These are phyloP conservation scores for Erebia aethiops DNA, from an alignment of 2,888 invertebrate genomes.

Conservation along the genomic window DNA sequence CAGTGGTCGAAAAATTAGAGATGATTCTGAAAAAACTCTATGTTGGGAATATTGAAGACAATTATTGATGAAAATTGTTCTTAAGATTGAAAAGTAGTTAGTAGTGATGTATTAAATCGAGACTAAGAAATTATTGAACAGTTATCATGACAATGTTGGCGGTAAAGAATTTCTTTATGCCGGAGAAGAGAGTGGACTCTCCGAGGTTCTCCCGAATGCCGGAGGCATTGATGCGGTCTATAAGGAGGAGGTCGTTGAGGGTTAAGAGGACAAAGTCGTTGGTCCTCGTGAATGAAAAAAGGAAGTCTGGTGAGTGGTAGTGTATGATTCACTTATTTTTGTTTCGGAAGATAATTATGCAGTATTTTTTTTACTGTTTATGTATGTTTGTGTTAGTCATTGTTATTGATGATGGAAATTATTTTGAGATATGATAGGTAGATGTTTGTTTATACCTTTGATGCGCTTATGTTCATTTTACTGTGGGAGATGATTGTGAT, in stretches of 20 bases:
- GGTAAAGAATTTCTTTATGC: conserved; percentile 89
- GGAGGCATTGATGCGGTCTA: conserved; percentile 88
- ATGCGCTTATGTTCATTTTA: conserved; percentile 1
- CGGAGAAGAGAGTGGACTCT: conserved; percentile 83
- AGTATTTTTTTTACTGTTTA: conserved; percentile 4
- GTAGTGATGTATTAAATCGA: conserved; percentile 23
- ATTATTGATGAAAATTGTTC: background rate
- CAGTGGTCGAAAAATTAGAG: background rate
- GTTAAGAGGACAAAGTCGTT: conserved; percentile 90
- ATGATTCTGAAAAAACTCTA: background rate
- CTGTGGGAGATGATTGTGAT: background rate
- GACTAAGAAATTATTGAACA: conserved; percentile 13
- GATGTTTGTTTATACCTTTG: conserved; percentile 5
- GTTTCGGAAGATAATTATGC: conserved; percentile 1
- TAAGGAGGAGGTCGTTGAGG: conserved; percentile 87
- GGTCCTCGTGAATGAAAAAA: conserved; percentile 87
- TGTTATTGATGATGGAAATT: background rate
- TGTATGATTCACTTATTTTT: conserved; percentile 53
- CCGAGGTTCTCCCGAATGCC: conserved; percentile 86
- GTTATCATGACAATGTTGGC: conserved; percentile 81
- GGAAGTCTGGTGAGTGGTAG: conserved; percentile 90
- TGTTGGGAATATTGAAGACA: background rate
- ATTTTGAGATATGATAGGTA: background rate
- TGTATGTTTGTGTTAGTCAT: background rate
- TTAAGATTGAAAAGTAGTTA: background rate